phyloP scores from a whole-genome alignment of 2,888 invertebrate species.

The Ochropacha duplaris region DNA sequence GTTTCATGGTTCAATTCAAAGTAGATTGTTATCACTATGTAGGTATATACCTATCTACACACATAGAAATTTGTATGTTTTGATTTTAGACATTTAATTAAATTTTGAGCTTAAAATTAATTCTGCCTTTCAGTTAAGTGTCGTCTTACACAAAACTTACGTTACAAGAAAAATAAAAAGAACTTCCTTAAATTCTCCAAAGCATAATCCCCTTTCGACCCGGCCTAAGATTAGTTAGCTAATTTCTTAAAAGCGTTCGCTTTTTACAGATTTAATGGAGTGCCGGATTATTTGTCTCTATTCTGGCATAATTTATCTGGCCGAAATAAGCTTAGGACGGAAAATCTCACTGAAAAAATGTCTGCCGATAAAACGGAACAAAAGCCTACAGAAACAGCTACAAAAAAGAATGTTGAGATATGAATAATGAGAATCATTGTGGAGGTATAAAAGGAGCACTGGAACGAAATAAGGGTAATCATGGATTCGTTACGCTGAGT shows the following conservation, averaged over 20 bases:
- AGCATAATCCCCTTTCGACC: slow-evolving; percentile 55
- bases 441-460: slow-evolving; percentile 50
- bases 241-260: slow-evolving; percentile 75
- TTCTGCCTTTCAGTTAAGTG: slow-evolving; percentile 5
- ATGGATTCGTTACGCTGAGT: slow-evolving; percentile 35
- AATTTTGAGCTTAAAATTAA: too few species aligned
- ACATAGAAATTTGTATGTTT: too few species aligned
- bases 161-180: slow-evolving; percentile 3
- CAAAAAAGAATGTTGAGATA: slow-evolving; percentile 50
- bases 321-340: slow-evolving; percentile 50
- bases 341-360: slow-evolving; percentile 55
- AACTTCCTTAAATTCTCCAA: slow-evolving; percentile 31
- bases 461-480: slow-evolving; percentile 50
- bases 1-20: neutral
- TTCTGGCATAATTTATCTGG: slow-evolving; percentile 69
- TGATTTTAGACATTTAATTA: too few species aligned
- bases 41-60: too few species aligned
- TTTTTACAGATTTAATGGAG: slow-evolving; percentile 72
- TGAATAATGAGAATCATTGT: slow-evolving; percentile 65
- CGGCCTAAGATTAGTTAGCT: slow-evolving; percentile 62
- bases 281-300: slow-evolving; percentile 59
- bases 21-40: too few species aligned
- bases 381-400: slow-evolving; percentile 43
- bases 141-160: slow-evolving; percentile 20
- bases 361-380: slow-evolving; percentile 53